Evolutionary conservation across 1,140 invertebrate genomes (phyloP), one percentile per base, ranked within the genome.

Genomic region (Lepidurus couesii): DNA sequence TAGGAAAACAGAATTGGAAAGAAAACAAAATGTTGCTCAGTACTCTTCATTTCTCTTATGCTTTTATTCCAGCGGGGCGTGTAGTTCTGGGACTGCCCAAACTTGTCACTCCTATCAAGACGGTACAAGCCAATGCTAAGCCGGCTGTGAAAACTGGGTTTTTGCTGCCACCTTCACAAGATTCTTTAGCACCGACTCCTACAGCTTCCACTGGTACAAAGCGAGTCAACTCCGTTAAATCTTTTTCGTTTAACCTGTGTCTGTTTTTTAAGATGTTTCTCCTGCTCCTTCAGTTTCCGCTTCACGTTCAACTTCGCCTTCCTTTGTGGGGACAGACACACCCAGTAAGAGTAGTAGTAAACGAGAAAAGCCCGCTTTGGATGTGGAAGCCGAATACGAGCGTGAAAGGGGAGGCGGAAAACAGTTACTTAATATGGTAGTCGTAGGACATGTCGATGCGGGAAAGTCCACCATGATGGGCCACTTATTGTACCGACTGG

Each of bases 391-490:
- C 73, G 85, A 87, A 80, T 98, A 93, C 84, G 86, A 90, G 77
- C 91, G 90, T 83, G 91, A 95, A 84, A 88, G 93, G 80, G 83
- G 80, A 11, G 86, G 87, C 21, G 89, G 89, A 13, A 98, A 98
- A 82, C 91, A 93, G 75, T 91, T 95, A 81, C 87, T 99, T 73
- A 96, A 98, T 84, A 89, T 99, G 84, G 94, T 99, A 81, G 95
- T 98, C 1, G 95, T 98, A 82, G 98, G 98, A 73, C 98, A 99
- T 88, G 98, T 99, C 6, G 98, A 99, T 89, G 97, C 97, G 80
- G 98, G 98, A 0, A 99, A 99, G 87, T 98, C 95, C 83, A 99
- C 98, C 0, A 84, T 99, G 21, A 96, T 99, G 91, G 98, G 98
- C 0, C 93, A 98, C 84, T 84, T 99, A 13, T 86, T 99, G 0